Percentiles rank a stretch among this genome's conserved stretches.
Conservation (phyloP, 2,888 invertebrate species). For the Gerris lacustris region DNA sequence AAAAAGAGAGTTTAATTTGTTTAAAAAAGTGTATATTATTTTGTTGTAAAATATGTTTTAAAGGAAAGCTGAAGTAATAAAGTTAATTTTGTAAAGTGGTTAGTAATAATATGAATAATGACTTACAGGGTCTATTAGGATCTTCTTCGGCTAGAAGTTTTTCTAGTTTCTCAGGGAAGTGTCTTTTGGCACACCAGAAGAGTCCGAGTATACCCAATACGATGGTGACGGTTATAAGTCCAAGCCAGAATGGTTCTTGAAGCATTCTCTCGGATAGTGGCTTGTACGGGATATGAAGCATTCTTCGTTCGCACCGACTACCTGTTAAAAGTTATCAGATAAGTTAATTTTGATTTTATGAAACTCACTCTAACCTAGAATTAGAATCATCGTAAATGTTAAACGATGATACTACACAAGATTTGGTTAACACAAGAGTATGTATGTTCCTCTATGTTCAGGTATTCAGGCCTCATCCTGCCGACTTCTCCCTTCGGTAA, state of each 20-base stretch:
- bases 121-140: conserved; percentile 55
- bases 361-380: not conserved
- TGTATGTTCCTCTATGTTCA: too few species aligned
- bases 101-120: not conserved
- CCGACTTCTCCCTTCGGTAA: too few species aligned
- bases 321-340: conserved; percentile 35
- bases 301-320: conserved; percentile 53
- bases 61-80: too few species aligned
- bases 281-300: conserved; percentile 56
- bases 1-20: too few species aligned
- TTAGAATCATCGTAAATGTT: not conserved
- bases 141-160: conserved; percentile 70
- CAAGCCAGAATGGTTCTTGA: conserved; percentile 81
- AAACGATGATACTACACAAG: too few species aligned
- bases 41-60: too few species aligned
- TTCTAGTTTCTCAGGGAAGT: conserved; percentile 75
- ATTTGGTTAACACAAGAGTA: too few species aligned
- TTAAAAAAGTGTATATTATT: too few species aligned
- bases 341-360: not conserved
- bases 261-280: conserved; percentile 68
- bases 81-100: too few species aligned
- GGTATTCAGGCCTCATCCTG: too few species aligned
- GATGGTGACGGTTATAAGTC: conserved; percentile 68
- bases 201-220: conserved; percentile 66
- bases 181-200: conserved; percentile 71